Percentiles rank a stretch among this genome's conserved stretches.
Conservation (phyloP, 2,113 vertebrate species). For the Chauna torquata region DNA sequence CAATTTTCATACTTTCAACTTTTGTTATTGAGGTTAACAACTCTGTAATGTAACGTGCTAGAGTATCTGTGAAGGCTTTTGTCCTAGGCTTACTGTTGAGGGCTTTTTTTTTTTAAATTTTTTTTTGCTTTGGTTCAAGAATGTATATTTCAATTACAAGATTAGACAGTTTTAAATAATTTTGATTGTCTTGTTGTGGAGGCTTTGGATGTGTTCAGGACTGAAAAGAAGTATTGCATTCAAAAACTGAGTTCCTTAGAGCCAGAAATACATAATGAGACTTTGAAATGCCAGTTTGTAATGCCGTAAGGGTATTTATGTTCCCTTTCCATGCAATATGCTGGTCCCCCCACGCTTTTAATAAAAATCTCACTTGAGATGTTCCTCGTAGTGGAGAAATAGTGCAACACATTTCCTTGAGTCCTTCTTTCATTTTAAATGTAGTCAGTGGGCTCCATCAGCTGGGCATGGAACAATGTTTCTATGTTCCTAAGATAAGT, state of each 20-base stretch:
- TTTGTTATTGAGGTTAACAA: not conserved
- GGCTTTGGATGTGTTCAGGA: not conserved
- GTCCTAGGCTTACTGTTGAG: not conserved
- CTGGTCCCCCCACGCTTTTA: not conserved
- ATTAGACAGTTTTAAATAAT: not conserved
- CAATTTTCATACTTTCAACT: not conserved
- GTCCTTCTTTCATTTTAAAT: not conserved
- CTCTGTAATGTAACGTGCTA: fast-evolving
- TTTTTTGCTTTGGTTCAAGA: not conserved
- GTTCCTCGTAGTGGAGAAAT: not conserved
- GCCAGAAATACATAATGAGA: not conserved
- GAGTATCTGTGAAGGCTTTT: not conserved
- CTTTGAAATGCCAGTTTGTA: not conserved
- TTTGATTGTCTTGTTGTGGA: not conserved
- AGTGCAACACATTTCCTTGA: fast-evolving
- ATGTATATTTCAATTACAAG: fast-evolving
- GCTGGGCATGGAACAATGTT: not conserved
- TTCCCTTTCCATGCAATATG: not conserved
- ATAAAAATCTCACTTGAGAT: not conserved
- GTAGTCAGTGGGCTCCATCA: not conserved
- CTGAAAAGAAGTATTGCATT: not conserved
- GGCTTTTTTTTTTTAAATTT: not conserved
- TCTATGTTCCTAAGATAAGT: not conserved
- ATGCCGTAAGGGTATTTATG: not conserved
- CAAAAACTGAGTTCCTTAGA: not conserved